A percentile compares a stretch with the other conserved stretches of the same genome.
These are phyloP conservation scores for Thalassarche chlororhynchos DNA, from an alignment of 2,113 vertebrate species.

Conservation along the genomic window DNA sequence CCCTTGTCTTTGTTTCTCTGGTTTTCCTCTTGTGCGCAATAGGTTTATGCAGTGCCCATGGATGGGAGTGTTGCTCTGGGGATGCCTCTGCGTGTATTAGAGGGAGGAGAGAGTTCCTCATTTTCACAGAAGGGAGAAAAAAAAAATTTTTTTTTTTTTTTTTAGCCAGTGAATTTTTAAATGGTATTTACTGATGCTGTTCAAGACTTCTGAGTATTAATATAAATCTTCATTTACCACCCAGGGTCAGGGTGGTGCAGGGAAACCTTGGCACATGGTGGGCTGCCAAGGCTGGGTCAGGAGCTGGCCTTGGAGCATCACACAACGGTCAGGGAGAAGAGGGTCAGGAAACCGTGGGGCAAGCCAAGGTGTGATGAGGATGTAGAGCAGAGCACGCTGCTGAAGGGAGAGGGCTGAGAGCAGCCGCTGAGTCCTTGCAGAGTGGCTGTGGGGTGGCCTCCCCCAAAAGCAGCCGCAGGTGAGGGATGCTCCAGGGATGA, in stretches of 20 bases:
- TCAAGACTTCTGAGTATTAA: too few species aligned
- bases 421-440: accelerated
- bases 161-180: background rate
- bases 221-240: background rate
- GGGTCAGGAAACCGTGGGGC: background rate
- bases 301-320: background rate
- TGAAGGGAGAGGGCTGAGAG: background rate
- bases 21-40: background rate
- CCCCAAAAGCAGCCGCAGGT: background rate
- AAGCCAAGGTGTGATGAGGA: background rate
- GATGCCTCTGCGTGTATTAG: accelerated
- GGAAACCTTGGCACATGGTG: background rate
- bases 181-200: background rate
- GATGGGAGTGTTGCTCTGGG: background rate
- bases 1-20: background rate
- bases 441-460: background rate
- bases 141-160: too few species aligned
- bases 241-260: background rate
- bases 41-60: background rate
- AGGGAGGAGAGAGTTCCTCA: background rate
- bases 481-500: background rate
- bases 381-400: background rate
- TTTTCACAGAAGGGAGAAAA: background rate
- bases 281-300: background rate
- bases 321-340: accelerated